Evolutionary conservation across 2,888 invertebrate species (phyloP).

Genomic region (Automeris io): DNA sequence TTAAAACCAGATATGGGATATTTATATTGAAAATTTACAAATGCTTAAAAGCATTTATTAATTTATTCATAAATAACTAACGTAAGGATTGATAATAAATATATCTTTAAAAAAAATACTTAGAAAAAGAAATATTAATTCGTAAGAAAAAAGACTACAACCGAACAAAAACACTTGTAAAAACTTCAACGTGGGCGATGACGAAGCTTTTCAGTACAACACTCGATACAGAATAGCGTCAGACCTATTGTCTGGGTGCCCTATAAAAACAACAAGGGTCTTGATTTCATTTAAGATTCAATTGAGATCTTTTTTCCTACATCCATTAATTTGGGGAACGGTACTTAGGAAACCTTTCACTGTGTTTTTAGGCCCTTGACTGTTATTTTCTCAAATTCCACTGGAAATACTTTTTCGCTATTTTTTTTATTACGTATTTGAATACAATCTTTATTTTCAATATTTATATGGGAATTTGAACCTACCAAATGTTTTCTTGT

Average conservation of each 20-base stretch:
- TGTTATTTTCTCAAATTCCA: neutral
- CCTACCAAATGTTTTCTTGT: too few relatives aligned
- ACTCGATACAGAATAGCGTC: neutral
- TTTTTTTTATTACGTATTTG: too few relatives aligned
- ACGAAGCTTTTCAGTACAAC: conserved; percentile 4
- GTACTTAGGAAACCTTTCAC: conserved; percentile 12
- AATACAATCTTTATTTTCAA: too few relatives aligned
- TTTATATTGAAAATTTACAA: too few relatives aligned
- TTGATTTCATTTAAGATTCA: conserved; percentile 29
- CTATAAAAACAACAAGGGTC: conserved; percentile 25
- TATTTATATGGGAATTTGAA: too few relatives aligned
- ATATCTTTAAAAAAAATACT: neutral
- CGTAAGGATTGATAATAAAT: too few relatives aligned
- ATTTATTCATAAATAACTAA: too few relatives aligned
- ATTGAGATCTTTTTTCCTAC: conserved; percentile 26
- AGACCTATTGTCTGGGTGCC: conserved; percentile 14
- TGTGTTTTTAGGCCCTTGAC: neutral
- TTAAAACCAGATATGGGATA: too few relatives aligned
- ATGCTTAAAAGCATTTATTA: too few relatives aligned
- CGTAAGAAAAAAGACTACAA: neutral
- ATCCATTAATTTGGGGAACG: conserved; percentile 13
- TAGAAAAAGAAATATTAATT: neutral
- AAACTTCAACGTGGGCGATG: conserved; percentile 4
- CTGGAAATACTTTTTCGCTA: too few relatives aligned
- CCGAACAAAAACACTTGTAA: neutral